Evolutionary conservation across 2,888 invertebrate species (phyloP).

Genomic region (Melipona bicolor): DNA sequence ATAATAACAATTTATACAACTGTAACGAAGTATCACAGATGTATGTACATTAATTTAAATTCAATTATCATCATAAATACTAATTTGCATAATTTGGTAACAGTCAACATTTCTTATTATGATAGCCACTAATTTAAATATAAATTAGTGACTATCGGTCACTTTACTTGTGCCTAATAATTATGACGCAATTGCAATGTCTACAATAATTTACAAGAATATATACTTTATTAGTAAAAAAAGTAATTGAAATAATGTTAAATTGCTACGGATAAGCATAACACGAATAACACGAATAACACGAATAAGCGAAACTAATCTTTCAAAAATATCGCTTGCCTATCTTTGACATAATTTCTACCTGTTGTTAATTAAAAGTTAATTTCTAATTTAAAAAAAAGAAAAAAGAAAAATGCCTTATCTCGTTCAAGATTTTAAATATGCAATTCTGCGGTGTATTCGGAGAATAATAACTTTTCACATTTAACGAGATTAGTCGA

Average conservation of each 20-base stretch:
- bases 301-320: conserved; percentile 57
- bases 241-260: conserved; percentile 34
- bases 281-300: conserved; percentile 24
- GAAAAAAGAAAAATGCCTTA: background rate
- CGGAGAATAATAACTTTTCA: background rate
- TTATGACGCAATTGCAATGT: too few species aligned
- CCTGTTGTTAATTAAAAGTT: conserved; percentile 16
- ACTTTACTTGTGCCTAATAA: background rate
- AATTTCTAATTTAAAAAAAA: background rate
- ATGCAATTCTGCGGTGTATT: too few species aligned
- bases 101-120: background rate
- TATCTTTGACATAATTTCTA: conserved; percentile 54
- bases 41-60: conserved; percentile 1
- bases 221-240: background rate
- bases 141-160: background rate
- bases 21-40: background rate
- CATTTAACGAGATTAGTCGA: background rate
- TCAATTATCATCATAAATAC: background rate
- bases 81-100: conserved; percentile 14
- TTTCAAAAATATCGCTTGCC: conserved; percentile 53
- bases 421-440: too few species aligned
- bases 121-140: conserved; percentile 13
- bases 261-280: conserved; percentile 26
- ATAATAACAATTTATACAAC: too few species aligned
- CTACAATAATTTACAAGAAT: background rate